Percentiles rank a stretch among this genome's conserved stretches.
phyloP scores from a whole-genome alignment of 2,797 vertebrate species.

The Hoplostethus mediterraneus region DNA sequence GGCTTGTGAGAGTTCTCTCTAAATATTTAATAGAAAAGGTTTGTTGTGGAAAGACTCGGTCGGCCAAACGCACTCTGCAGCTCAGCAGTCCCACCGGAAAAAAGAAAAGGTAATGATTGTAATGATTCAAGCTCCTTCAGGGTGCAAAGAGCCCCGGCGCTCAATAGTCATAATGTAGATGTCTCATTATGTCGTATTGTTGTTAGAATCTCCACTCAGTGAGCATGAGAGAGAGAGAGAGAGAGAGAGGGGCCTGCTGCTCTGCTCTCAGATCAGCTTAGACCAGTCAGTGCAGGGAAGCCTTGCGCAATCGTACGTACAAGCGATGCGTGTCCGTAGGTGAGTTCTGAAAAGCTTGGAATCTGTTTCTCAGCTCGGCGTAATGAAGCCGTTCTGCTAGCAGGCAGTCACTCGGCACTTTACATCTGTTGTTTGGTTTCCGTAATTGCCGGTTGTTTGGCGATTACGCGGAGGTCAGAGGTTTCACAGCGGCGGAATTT shows the following conservation, averaged over 20 bases:
- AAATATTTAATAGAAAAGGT: not conserved
- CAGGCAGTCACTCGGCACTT: constrained; percentile 25
- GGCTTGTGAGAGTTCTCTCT: not conserved
- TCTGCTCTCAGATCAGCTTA: constrained; percentile 33
- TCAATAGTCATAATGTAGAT: constrained; percentile 34
- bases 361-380: constrained; percentile 47
- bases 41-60: not conserved
- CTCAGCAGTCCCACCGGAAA: not conserved
- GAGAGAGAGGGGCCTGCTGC: constrained; percentile 35
- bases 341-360: constrained; percentile 42
- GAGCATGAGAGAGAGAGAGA: constrained; percentile 40
- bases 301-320: constrained; percentile 29
- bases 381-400: constrained; percentile 51
- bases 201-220: constrained; percentile 46
- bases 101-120: not conserved
- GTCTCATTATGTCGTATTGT: constrained; percentile 56
- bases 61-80: not conserved
- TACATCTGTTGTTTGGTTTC: constrained; percentile 12
- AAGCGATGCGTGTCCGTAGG: constrained; percentile 17
- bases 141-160: constrained; percentile 16
- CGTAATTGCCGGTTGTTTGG: constrained; percentile 14
- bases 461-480: constrained; percentile 45
- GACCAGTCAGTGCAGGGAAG: constrained; percentile 18
- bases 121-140: constrained; percentile 27
- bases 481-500: constrained; percentile 38